Evolutionary conservation across 2,113 vertebrate species (phyloP), one percentile per base, ranked within the genome.

Genomic region (Chaenocephalus aceratus): DNA sequence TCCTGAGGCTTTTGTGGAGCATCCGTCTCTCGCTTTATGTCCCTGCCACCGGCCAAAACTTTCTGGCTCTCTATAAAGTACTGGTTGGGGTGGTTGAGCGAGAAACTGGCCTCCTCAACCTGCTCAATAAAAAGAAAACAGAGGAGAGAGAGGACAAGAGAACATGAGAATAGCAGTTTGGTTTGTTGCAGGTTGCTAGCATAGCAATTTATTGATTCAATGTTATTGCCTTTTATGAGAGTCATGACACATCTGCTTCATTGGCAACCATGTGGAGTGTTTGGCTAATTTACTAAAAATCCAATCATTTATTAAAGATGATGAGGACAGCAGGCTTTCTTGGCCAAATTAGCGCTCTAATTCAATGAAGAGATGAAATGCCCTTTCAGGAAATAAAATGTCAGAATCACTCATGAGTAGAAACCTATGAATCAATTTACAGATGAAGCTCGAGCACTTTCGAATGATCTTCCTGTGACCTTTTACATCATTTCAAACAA

Each of bases 11-110:
- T 92, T 86, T 82, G 96, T 72, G 86, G 85, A 9, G 46, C 11
- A 82, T 97, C 97, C 1, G n/a, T 72, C 79, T 98, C 97, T 82
- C 96, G 96, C 92, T 97, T 99, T 21, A 88, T 41, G 64, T 99
- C 97, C 90, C 93, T 96, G 23, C 89, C 93, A 61, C 93, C 93
- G 0, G 84, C 74, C n/a, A 95, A 82, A 68, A 92, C 30, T 70
- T 70, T 95, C 91, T 95, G 95, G 87, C 98, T 99, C 93, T 99
- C 98, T 4, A 92, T 62, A 83, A 99, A 99, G 94, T 99, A 99
- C 92, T 99, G 97, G 94, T 99, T 99, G 3, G 98, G 98, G 85
- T 99, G 98, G 93, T 88, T 99, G 85, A 99, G 93, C 18, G 97
- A 98, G 95, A 99, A 99, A 2, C 93, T 95, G 48, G 94, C 78